phyloP scores from a whole-genome alignment of 30 jellyfish, hydroid and myxozoan species.

The Hydractinia echinata region DNA sequence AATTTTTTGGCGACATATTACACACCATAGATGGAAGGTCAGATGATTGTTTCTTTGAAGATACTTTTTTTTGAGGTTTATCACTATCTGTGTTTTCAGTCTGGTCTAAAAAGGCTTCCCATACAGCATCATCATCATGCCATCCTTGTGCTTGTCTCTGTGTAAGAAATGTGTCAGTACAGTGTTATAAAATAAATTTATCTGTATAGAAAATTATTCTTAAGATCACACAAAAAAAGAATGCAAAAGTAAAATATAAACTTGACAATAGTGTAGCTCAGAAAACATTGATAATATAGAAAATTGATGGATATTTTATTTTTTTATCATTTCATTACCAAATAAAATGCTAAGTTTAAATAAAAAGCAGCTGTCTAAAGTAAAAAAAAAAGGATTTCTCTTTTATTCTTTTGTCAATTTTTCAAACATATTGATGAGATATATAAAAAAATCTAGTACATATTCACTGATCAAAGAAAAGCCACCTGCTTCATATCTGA shows the following conservation, averaged over 20 bases:
- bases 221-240: not conserved
- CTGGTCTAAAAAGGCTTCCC: conserved; percentile 43
- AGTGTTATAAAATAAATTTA: too few relatives aligned
- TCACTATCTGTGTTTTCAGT: conserved; percentile 8
- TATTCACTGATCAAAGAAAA: conserved; percentile 16
- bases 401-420: conserved; percentile 28
- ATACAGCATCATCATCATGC: conserved; percentile 50
- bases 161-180: not conserved
- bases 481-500: conserved; percentile 25
- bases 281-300: too few relatives aligned
- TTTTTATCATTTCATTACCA: too few relatives aligned
- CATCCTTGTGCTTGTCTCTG: conserved; percentile 32
- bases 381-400: not conserved
- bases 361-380: conserved; percentile 24
- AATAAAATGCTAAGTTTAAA: conserved; percentile 3
- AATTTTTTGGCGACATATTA: conserved; percentile 1
- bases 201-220: not conserved
- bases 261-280: too few relatives aligned
- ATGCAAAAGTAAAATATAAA: not conserved
- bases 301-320: too few relatives aligned
- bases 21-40: conserved; percentile 34
- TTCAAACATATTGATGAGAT: conserved; percentile 33
- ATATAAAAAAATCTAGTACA: conserved; percentile 22
- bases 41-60: conserved; percentile 19
- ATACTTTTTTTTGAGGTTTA: not conserved